These are phyloP conservation scores for Spilarctia lutea DNA, from an alignment of 2,888 invertebrate genomes.

Conservation along the genomic window DNA sequence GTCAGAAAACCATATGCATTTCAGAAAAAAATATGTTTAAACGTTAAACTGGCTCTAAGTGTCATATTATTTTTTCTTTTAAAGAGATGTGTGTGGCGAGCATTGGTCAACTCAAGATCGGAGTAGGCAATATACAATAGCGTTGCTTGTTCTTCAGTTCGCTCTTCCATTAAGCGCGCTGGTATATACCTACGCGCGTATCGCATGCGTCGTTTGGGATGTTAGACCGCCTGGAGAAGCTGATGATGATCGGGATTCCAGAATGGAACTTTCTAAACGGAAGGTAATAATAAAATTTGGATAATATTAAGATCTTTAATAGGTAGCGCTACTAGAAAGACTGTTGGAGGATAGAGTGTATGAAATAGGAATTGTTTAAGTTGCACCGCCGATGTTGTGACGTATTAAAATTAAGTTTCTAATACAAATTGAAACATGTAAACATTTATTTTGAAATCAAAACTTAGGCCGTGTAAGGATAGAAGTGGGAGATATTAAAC, in stretches of 20 bases:
- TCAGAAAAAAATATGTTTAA: no score
- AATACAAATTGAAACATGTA: neutral
- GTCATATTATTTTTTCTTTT: slow-evolving; percentile 41
- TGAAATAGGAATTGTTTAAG: neutral
- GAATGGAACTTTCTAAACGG: slow-evolving; percentile 94
- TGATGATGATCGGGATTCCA: slow-evolving; percentile 92
- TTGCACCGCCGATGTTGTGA: neutral
- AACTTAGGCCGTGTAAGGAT: neutral
- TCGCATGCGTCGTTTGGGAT: slow-evolving; percentile 95
- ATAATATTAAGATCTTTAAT: neutral
- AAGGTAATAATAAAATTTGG: slow-evolving; percentile 88
- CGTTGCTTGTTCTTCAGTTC: slow-evolving; percentile 93
- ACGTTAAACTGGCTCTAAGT: neutral
- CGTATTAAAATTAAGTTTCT: no score
- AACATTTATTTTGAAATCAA: neutral
- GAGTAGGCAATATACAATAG: slow-evolving; percentile 91
- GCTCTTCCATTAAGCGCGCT: slow-evolving; percentile 92
- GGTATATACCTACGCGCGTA: slow-evolving; percentile 94
- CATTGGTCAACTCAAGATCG: slow-evolving; percentile 89
- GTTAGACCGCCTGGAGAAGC: slow-evolving; percentile 95
- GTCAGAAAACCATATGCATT: no score
- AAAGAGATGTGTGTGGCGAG: slow-evolving; percentile 90
- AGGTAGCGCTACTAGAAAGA: neutral
- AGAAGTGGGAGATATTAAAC: neutral
- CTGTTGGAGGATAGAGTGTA: neutral